A percentile compares a stretch with the other conserved stretches of the same genome.
phyloP scores from a whole-genome alignment of 2,113 vertebrate species.

The Pelvicachromis taeniatus region DNA sequence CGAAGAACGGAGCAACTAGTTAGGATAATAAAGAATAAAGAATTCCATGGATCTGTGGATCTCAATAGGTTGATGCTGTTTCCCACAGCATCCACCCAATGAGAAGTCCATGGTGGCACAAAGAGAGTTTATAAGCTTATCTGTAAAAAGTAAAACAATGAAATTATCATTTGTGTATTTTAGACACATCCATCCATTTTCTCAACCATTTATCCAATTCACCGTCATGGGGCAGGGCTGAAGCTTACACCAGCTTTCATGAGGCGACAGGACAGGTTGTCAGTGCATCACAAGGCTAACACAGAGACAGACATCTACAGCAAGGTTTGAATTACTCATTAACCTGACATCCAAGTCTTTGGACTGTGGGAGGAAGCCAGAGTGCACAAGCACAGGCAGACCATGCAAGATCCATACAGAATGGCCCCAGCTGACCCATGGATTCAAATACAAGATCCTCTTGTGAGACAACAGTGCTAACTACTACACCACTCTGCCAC shows the following conservation, averaged over 20 bases:
- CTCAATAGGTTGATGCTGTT: too few species aligned
- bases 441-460: not conserved
- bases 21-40: too few species aligned
- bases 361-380: not conserved
- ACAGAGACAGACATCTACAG: not conserved
- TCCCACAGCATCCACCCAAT: too few species aligned
- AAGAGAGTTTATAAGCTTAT: fast-evolving
- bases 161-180: not conserved
- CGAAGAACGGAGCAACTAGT: too few species aligned
- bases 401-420: not conserved
- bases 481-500: not conserved
- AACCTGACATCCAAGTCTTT: not conserved
- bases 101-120: not conserved
- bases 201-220: not conserved
- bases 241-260: not conserved
- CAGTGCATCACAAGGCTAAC: not conserved
- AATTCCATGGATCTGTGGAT: too few species aligned
- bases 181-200: not conserved
- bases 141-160: not conserved
- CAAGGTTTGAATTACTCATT: not conserved
- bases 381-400: not conserved
- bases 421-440: not conserved
- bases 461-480: not conserved
- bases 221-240: fast-evolving
- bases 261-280: not conserved